These are phyloP conservation scores for Microcebus tavaratra DNA, from an alignment of 2,113 vertebrate species.

Conservation along the genomic window DNA sequence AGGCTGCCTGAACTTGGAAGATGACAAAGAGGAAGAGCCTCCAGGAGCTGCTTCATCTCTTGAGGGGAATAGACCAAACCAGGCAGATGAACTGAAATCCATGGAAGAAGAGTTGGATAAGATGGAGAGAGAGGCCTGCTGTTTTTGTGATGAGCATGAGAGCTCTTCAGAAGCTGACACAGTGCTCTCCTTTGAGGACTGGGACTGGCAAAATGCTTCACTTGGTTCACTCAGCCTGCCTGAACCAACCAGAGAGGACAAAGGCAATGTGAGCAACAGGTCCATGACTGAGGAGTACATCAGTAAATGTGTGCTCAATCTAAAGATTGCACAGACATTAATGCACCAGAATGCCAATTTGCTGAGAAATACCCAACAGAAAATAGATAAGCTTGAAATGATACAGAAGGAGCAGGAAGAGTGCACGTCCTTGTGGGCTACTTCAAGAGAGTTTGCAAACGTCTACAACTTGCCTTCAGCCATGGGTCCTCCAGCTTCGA, in stretches of 20 bases:
- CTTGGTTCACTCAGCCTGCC: not conserved
- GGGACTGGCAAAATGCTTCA: constrained; percentile 23
- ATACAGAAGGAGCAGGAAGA: constrained; percentile 12
- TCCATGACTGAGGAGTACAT: constrained; percentile 69
- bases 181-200: constrained; percentile 61
- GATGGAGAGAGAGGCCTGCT: constrained; percentile 55
- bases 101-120: constrained; percentile 58
- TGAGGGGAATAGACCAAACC: not conserved
- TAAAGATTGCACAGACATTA: constrained; percentile 80
- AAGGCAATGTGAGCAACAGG: not conserved
- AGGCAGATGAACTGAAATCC: constrained; percentile 31
- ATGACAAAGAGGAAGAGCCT: constrained; percentile 38
- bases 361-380: constrained; percentile 58
- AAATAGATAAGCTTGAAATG: constrained; percentile 38
- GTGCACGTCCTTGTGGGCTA: constrained; percentile 9
- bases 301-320: constrained; percentile 78
- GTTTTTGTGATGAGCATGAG: constrained; percentile 8
- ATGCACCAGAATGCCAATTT: constrained; percentile 64
- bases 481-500: constrained; percentile 74
- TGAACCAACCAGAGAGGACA: constrained; percentile 14
- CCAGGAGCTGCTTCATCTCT: not conserved
- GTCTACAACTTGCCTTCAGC: rapidly evolving
- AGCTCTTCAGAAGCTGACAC: constrained; percentile 33
- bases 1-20: constrained; percentile 61
- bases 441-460: constrained; percentile 22